These are phyloP conservation scores for Metopia argyrocephala DNA, from an alignment of 2,888 invertebrate genomes.

Conservation along the genomic window DNA sequence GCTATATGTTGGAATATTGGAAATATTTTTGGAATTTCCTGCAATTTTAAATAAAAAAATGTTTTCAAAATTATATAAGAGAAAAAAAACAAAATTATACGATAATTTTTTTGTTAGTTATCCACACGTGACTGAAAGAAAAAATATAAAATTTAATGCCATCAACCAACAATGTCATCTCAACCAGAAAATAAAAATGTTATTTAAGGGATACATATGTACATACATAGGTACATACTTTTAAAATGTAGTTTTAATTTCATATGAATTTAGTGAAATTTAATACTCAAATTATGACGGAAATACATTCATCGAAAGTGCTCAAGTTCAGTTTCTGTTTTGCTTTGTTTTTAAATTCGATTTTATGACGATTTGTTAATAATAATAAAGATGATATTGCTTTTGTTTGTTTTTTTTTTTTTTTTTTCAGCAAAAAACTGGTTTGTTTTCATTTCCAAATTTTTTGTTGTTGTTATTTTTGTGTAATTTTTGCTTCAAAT, in stretches of 20 bases:
- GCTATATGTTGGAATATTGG: constrained; percentile 17
- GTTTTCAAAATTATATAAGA: constrained; percentile 19
- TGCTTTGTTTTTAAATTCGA: not conserved
- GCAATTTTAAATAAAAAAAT: not conserved
- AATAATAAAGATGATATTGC: constrained; percentile 19
- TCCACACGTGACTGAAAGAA: not conserved
- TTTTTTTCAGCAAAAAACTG: not conserved
- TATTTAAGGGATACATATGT: not conserved
- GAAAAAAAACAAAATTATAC: constrained; percentile 1
- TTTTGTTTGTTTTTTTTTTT: constrained; percentile 1
- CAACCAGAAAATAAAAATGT: not conserved
- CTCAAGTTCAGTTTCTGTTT: too few species aligned
- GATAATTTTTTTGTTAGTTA: too few species aligned
- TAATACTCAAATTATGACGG: not conserved
- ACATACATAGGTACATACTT: too few species aligned
- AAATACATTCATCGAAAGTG: too few species aligned
- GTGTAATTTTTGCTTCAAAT: too few species aligned
- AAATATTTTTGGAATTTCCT: constrained; percentile 30
- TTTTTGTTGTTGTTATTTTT: too few species aligned
- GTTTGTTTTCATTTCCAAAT: constrained; percentile 1
- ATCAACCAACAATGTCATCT: too few species aligned
- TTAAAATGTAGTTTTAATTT: not conserved
- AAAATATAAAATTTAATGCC: too few species aligned
- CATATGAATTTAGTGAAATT: not conserved
- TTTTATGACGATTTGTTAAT: not conserved